A percentile compares a stretch with the other conserved stretches of the same genome.
phyloP scores from a whole-genome alignment of 2,888 invertebrate species.

The Philopedon plagiatum region DNA sequence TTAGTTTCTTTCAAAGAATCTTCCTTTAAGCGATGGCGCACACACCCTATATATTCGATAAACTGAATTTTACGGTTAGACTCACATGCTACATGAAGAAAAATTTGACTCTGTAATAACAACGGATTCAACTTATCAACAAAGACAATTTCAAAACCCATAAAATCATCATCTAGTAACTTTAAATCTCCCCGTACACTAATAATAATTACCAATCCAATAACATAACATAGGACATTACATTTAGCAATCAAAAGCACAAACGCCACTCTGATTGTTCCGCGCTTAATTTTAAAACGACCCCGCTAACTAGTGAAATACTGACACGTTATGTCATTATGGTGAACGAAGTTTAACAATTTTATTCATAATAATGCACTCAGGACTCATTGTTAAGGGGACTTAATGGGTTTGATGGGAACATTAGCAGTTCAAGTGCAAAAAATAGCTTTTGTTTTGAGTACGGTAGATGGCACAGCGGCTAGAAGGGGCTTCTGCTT shows the following conservation, averaged over 20 bases:
- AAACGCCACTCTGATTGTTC: conserved; percentile 24
- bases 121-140: too few species aligned
- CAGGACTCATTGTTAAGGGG: conserved; percentile 52
- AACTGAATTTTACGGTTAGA: too few species aligned
- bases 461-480: conserved; percentile 8
- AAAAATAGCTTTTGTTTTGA: conserved; percentile 45
- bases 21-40: too few species aligned
- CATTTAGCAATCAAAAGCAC: conserved; percentile 18
- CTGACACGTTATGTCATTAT: conserved; percentile 39
- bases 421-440: conserved; percentile 48
- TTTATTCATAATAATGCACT: conserved; percentile 54
- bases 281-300: conserved; percentile 44
- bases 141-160: too few species aligned
- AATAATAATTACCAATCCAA: conserved; percentile 31
- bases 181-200: conserved; percentile 18
- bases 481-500: neutral
- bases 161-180: conserved; percentile 13
- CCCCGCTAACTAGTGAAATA: conserved; percentile 41
- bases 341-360: conserved; percentile 43
- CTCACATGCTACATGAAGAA: too few species aligned
- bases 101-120: too few species aligned
- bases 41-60: too few species aligned
- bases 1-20: too few species aligned
- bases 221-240: conserved; percentile 26
- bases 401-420: conserved; percentile 53